Conservation (phyloP, 1,140 invertebrate species). For the Laodelphax striatellus region DNA sequence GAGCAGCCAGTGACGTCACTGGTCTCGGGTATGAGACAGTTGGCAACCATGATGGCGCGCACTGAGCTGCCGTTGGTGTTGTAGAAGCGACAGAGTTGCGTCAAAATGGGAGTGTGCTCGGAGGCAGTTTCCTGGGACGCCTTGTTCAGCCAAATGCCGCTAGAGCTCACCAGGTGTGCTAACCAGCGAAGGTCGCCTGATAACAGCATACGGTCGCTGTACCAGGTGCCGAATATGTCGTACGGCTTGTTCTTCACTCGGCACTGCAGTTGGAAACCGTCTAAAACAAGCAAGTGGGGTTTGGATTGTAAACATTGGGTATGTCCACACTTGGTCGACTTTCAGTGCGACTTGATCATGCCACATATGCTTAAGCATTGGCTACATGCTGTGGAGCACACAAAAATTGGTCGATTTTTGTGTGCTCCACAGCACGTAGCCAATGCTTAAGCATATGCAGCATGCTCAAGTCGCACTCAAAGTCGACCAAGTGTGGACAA, state of each 20-base stretch:
- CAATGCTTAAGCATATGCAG: no score
- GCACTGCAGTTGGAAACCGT: slow-evolving; percentile 62
- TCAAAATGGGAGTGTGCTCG: slow-evolving; percentile 70
- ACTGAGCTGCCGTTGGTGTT: slow-evolving; percentile 74
- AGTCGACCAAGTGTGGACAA: no score
- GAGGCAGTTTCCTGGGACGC: slow-evolving; percentile 64
- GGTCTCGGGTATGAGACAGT: slow-evolving; percentile 27
- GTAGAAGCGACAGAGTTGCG: slow-evolving; percentile 65
- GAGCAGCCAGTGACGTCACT: slow-evolving; percentile 12
- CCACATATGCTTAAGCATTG: no score
- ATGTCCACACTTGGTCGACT: neutral
- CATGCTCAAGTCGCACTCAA: no score
- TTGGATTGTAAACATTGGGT: neutral
- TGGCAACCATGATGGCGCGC: slow-evolving; percentile 39
- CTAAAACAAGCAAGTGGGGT: slow-evolving; percentile 31
- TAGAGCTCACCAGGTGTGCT: slow-evolving; percentile 64
- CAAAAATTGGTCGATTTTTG: no score
- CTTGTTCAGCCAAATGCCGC: slow-evolving; percentile 74
- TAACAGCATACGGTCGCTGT: slow-evolving; percentile 67
- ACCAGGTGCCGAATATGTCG: slow-evolving; percentile 85
- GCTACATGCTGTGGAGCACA: no score
- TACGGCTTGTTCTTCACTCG: slow-evolving; percentile 77
- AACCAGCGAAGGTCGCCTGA: slow-evolving; percentile 73
- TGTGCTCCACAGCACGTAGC: no score
- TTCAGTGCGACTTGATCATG: no score